phyloP scores from a whole-genome alignment of 2,113 vertebrate species.

The Oxyruncus cristatus region DNA sequence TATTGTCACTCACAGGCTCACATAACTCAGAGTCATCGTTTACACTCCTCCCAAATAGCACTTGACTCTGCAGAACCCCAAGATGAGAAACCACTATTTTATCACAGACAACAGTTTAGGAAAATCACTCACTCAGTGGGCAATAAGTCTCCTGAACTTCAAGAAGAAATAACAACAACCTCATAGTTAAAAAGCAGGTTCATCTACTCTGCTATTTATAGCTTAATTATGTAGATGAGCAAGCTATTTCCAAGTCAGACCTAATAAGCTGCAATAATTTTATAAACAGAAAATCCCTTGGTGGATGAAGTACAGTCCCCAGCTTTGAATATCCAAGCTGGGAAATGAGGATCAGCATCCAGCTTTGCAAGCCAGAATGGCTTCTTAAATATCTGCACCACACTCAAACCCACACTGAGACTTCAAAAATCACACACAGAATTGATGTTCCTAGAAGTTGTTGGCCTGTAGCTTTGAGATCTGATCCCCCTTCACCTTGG shows the following conservation, averaged over 20 bases:
- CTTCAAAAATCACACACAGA: neutral
- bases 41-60: neutral
- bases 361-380: neutral
- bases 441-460: accelerated
- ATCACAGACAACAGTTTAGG: neutral
- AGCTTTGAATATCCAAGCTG: neutral
- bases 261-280: neutral
- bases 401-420: neutral
- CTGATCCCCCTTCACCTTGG: accelerated
- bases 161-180: neutral
- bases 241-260: neutral
- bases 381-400: neutral
- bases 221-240: neutral
- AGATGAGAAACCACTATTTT: neutral
- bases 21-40: neutral
- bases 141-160: neutral
- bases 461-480: neutral
- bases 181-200: neutral
- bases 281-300: neutral
- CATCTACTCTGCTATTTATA: constrained; percentile 6
- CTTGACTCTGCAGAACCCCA: neutral
- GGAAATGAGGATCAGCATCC: neutral
- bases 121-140: neutral
- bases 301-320: neutral
- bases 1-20: neutral